Evolutionary conservation across 2,797 vertebrate genomes (phyloP), one percentile per base, ranked within the genome.

Genomic region (Bryconaethiops microstoma): DNA sequence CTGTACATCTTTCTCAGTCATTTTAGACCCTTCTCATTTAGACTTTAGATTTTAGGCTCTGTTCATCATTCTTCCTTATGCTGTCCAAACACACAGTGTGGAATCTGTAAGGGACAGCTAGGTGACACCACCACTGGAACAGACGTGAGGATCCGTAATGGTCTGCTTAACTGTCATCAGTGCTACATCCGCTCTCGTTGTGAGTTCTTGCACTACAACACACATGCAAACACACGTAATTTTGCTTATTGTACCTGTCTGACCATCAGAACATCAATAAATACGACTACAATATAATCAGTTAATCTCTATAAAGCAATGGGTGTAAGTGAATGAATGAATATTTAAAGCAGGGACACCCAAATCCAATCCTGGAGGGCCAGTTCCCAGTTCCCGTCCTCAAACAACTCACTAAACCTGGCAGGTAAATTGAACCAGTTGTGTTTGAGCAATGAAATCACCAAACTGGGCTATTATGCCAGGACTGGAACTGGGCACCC

Each of bases 131-230:
- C 95, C 7, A 97, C 95, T 0, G 98, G 98, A 79, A 99, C 97
- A 0, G 98, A 99, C 63, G 98, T 99, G 84, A 94, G 97, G 91
- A 99, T 99, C 90, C 95, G 95, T 80, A 99, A 96, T 7, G 97
- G 98, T 85, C 95, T 99, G 82, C 96, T 99, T 5, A 99, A 98
- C 93, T 99, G 98, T 89, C 96, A 97, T 0, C 97, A 98, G 88
- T 99, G 98, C 92, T 99, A 99, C 83, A 92, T 96, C 92, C 93
- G 95, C 90, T 98, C 97, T 84, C 96, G 98, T 91, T 97, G 98
- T 99, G 87, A 97, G 98, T 95, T 77, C 29, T 8, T 12, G 48
- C 55, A 17, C 19, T 72, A 21, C 69, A 13, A 39, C 9, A 59
- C 54, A 57, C 48, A 54, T 54, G n/a, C 19, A 42, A 42, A 65